Base-by-base conservation (phyloP, 2,888 invertebrate genomes). In the Mycalesis mineus region DNA sequence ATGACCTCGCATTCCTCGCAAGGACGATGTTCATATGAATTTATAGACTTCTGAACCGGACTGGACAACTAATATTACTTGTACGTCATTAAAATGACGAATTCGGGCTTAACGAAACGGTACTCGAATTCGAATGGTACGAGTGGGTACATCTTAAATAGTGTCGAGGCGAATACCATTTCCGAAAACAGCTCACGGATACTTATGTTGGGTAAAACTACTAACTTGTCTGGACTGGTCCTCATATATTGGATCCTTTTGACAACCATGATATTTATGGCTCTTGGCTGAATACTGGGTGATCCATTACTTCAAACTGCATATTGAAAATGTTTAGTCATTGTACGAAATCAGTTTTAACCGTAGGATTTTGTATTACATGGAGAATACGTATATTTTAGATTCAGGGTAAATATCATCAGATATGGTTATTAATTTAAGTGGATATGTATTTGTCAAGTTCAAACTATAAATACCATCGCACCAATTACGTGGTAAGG, bases 1-100 rank as follows among this genome's bases (percentile, higher is more conserved):
- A 73, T 81, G 84, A 76, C 90, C 90, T 90, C 89, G 86, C 90
- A 90, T 90, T 90, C 90, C 82, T 84, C 75, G 70, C 89, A 90
- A 90, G 90, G 90, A 89, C 90, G 89, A 79, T 76, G 68, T 67
- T 72, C 73, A 73, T 72, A 76, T 74, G 73, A 76, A 75, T 75
- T 67, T 65, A 66, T 60, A 55, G 53, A 56, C 59, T 62, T 65
- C 63, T 63, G 66, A 66, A 66, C 66, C 68, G 66, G 67, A 68
- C 67, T 66, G 66, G 68, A 72, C 69, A 68, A 68, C 64, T 70
- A 39, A 68, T 62, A n/a, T 70, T 29, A 51, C 47, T 36, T 45
- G 45, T 52, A 45, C 45, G 64, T 60, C 55, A 54, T 45, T 53
- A 58, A 64, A 47, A 54, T 56, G 42, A 55, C 41, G 45, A 61